These are phyloP conservation scores for Bombus turneri DNA, from an alignment of 1,140 invertebrate genomes.

Conservation along the genomic window DNA sequence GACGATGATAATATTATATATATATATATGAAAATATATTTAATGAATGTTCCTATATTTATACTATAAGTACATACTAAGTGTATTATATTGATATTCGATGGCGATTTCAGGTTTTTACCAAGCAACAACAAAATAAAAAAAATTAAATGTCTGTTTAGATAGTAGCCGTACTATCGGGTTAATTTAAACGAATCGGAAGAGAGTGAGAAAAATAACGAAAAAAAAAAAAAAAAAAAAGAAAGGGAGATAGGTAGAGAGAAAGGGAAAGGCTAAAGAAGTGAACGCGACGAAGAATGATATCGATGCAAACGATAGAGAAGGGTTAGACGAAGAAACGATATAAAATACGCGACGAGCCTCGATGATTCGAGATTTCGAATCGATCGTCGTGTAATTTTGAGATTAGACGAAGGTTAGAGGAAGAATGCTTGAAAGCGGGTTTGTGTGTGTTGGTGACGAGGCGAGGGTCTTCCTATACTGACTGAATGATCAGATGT, in stretches of 20 bases:
- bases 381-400: constrained; percentile 27
- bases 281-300: background rate
- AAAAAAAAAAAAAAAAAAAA: constrained; percentile 5
- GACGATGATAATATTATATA: constrained; percentile 76
- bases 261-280: background rate
- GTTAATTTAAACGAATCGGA: constrained; percentile 58
- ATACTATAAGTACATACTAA: constrained; percentile 79
- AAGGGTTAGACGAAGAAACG: background rate
- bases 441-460: constrained; percentile 67
- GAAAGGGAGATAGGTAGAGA: background rate
- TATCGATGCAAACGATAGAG: background rate
- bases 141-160: constrained; percentile 75
- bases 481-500: constrained; percentile 83
- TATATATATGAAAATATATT: constrained; percentile 80
- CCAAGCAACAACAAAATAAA: constrained; percentile 65
- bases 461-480: constrained; percentile 83
- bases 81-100: constrained; percentile 81
- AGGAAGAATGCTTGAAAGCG: constrained; percentile 44
- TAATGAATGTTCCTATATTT: constrained; percentile 83
- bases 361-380: background rate
- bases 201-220: constrained; percentile 49
- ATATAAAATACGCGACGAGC: background rate
- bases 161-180: constrained; percentile 62
- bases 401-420: constrained; percentile 11
- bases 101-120: constrained; percentile 82